A percentile compares a stretch with the other conserved stretches of the same genome.
These are phyloP conservation scores for Samia ricini DNA, from an alignment of 1,140 invertebrate species.

Conservation along the genomic window DNA sequence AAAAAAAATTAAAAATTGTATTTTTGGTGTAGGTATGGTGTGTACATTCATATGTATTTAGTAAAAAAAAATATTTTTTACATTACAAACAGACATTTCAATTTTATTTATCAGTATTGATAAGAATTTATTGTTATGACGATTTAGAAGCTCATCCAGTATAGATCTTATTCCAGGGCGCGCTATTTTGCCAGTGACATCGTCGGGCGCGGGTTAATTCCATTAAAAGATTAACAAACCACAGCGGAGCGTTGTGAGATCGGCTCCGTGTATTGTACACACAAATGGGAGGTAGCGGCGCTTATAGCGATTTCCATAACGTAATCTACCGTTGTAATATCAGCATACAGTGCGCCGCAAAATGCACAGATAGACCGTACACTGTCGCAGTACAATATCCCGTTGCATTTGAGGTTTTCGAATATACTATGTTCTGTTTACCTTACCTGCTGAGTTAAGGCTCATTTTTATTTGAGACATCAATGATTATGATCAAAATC, in stretches of 20 bases:
- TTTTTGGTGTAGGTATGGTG: no score
- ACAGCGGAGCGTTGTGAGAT: conserved; percentile 33
- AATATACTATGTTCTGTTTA: neutral
- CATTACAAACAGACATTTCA: no score
- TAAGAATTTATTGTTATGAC: neutral
- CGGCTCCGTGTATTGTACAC: conserved; percentile 26
- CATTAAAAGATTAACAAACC: conserved; percentile 66
- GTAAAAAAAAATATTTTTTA: no score
- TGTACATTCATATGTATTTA: no score
- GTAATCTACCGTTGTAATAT: neutral
- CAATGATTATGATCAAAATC: no score
- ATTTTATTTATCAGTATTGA: no score
- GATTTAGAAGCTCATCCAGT: neutral
- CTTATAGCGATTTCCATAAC: conserved; percentile 18
- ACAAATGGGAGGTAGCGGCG: conserved; percentile 24
- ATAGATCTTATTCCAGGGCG: neutral
- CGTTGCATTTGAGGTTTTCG: neutral
- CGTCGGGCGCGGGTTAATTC: conserved; percentile 50
- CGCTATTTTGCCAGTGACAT: conserved; percentile 46
- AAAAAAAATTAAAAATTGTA: no score
- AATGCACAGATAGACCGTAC: neutral
- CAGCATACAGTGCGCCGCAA: neutral
- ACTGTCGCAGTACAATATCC: neutral
- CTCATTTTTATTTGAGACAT: no score
- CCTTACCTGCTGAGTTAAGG: neutral